Percentiles rank a stretch among this genome's conserved stretches.
phyloP scores from a whole-genome alignment of 2,113 vertebrate species.

The Dasyornis broadbenti region DNA sequence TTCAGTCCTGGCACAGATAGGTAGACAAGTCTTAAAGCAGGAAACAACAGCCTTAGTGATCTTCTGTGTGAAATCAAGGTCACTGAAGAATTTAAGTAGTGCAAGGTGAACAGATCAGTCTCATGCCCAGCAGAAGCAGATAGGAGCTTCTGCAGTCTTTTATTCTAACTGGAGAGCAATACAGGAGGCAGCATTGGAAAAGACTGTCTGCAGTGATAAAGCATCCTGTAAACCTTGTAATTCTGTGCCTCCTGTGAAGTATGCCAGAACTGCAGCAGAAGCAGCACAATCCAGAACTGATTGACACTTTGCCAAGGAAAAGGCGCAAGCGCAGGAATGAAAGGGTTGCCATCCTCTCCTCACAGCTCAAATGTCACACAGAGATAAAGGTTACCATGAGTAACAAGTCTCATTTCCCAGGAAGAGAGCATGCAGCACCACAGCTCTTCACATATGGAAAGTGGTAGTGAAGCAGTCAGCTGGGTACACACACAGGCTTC shows the following conservation, averaged over 20 bases:
- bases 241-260: neutral
- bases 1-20: neutral
- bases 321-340: neutral
- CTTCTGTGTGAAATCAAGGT: neutral
- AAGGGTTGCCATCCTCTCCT: neutral
- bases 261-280: neutral
- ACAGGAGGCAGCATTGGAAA: neutral
- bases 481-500: neutral
- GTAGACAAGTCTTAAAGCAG: neutral
- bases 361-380: neutral
- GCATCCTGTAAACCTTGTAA: conserved; percentile 25
- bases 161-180: neutral
- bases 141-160: neutral
- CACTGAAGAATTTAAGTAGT: neutral
- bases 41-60: neutral
- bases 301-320: neutral
- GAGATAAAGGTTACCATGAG: neutral
- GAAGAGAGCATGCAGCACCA: neutral
- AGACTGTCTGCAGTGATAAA: conserved; percentile 1
- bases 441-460: neutral
- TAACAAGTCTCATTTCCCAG: neutral
- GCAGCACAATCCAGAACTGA: neutral
- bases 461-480: neutral
- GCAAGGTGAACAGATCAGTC: neutral
- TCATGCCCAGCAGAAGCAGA: neutral